phyloP scores from a whole-genome alignment of 1,140 invertebrate species.

The Leptestheria dahalacensis region DNA sequence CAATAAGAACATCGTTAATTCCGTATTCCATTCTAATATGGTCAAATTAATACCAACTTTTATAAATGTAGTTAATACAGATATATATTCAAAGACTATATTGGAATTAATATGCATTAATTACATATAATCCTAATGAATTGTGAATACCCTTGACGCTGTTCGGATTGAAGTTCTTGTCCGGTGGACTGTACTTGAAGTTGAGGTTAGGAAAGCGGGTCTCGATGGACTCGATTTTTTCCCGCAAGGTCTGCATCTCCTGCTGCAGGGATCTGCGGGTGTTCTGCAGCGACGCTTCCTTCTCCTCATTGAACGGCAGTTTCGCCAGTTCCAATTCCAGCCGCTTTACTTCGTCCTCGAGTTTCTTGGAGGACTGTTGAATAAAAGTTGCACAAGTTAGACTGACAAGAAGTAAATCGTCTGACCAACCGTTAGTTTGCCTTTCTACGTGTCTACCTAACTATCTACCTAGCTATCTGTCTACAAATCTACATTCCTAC shows the following conservation, averaged over 20 bases:
- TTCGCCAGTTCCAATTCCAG: conserved; percentile 29
- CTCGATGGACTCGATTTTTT: conserved; percentile 7
- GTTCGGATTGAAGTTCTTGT: conserved; percentile 54
- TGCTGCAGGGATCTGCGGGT: neutral
- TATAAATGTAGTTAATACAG: too few species aligned
- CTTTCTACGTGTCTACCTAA: too few species aligned
- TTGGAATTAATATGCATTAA: too few species aligned
- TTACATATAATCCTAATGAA: neutral
- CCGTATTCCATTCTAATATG: too few species aligned
- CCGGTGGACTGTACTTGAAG: conserved; percentile 60
- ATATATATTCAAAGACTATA: too few species aligned
- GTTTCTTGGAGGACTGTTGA: conserved; percentile 11
- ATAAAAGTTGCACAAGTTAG: too few species aligned
- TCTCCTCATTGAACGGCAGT: neutral
- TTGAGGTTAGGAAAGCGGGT: conserved; percentile 45
- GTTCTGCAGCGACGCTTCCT: conserved; percentile 6
- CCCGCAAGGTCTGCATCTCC: conserved; percentile 6
- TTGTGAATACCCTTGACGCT: conserved; percentile 50
- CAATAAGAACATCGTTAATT: too few species aligned
- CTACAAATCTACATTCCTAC: too few species aligned
- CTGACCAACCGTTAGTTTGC: too few species aligned
- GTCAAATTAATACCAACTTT: too few species aligned
- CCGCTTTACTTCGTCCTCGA: conserved; percentile 42
- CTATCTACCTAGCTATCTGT: too few species aligned
- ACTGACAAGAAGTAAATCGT: too few species aligned